phyloP scores from a whole-genome alignment of 2,888 invertebrate genomes.

The Pachydiplax longipennis region DNA sequence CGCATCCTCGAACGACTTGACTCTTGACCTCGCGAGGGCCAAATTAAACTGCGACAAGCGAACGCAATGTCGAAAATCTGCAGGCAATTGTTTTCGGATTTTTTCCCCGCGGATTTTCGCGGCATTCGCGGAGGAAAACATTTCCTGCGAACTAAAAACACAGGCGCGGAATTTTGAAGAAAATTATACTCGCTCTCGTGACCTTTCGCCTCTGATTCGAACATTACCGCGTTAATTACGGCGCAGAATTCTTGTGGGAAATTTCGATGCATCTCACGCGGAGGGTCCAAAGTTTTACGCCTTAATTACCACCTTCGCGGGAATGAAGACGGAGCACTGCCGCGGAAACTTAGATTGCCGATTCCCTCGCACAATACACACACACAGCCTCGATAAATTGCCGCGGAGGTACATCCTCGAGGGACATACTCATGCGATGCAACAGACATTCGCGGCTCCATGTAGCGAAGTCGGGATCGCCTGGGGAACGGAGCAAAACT shows the following conservation, averaged over 20 bases:
- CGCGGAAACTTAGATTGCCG: conserved; percentile 24
- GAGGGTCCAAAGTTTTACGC: conserved; percentile 12
- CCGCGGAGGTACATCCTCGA: not conserved
- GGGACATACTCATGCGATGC: not conserved
- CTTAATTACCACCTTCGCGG: conserved; percentile 18
- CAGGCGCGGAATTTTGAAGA: not conserved
- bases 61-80: not conserved
- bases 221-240: not conserved
- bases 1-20: too few relatives aligned
- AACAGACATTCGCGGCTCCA: not conserved
- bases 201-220: not conserved
- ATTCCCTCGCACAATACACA: not conserved
- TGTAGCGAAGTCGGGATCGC: not conserved
- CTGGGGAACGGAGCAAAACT: not conserved
- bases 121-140: not conserved
- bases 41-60: not conserved
- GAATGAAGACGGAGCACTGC: conserved; percentile 3
- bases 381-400: not conserved
- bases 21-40: not conserved
- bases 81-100: not conserved
- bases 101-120: not conserved
- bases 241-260: conserved; percentile 1
- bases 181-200: not conserved
- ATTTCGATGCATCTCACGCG: conserved; percentile 22
- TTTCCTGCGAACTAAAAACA: not conserved